Conservation (phyloP, 2,888 invertebrate genomes). For the Trachelus troglodyta region DNA sequence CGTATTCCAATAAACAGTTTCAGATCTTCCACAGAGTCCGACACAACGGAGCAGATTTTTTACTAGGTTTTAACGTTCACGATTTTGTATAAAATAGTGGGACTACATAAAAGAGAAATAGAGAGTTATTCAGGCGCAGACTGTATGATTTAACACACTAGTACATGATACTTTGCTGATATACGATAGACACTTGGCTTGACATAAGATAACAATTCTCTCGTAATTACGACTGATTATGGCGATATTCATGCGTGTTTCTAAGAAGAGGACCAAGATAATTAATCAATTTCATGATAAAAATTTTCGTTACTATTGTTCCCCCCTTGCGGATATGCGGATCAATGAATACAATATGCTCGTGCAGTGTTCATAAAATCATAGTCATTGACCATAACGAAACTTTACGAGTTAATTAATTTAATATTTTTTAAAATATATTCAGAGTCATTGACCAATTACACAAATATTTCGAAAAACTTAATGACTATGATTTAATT, state of each 20-base stretch:
- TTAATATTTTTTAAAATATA: not conserved
- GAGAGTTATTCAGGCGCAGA: constrained; percentile 29
- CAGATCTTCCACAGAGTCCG: not conserved
- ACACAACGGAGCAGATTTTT: not conserved
- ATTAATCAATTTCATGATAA: not conserved
- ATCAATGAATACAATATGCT: not conserved
- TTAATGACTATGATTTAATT: not conserved
- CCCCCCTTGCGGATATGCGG: not conserved
- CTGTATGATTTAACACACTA: constrained; percentile 38
- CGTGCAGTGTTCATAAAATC: not conserved
- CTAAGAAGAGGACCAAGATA: not conserved
- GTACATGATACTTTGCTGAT: constrained; percentile 27
- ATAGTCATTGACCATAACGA: not conserved
- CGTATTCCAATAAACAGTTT: not conserved
- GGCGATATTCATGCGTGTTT: not conserved
- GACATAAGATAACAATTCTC: constrained; percentile 26
- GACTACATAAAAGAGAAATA: not conserved
- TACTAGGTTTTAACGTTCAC: not conserved
- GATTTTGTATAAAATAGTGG: not conserved
- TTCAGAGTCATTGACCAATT: not conserved
- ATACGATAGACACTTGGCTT: constrained; percentile 35
- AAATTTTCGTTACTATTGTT: not conserved
- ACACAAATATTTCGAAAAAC: not conserved
- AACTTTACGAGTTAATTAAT: not conserved
- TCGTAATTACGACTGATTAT: constrained; percentile 21